These are phyloP conservation scores for Eueides isabella DNA, from an alignment of 1,140 invertebrate genomes.

Conservation along the genomic window DNA sequence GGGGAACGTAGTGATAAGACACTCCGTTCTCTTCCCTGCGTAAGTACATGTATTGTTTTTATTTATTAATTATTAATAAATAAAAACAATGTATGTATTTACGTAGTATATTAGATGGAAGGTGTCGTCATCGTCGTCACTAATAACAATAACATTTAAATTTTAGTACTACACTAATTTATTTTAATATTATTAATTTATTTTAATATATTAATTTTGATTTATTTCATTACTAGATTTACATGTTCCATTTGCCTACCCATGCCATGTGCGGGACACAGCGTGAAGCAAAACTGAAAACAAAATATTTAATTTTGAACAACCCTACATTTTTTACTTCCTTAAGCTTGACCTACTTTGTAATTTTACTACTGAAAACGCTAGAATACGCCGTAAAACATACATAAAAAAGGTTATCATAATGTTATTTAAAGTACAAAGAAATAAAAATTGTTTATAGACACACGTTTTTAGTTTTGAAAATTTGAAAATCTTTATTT, in stretches of 20 bases:
- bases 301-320: neutral
- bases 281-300: too few relatives aligned
- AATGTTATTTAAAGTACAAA: constrained; percentile 15
- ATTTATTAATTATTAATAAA: too few relatives aligned
- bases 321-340: constrained; percentile 4
- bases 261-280: too few relatives aligned
- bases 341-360: constrained; percentile 29
- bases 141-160: too few relatives aligned
- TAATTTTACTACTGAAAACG: constrained; percentile 18
- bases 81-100: too few relatives aligned
- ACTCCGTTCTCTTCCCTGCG: too few relatives aligned
- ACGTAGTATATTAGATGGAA: too few relatives aligned
- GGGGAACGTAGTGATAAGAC: too few relatives aligned
- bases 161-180: neutral
- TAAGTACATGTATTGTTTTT: too few relatives aligned
- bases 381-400: constrained; percentile 24
- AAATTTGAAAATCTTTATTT: neutral
- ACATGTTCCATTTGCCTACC: too few relatives aligned
- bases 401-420: constrained; percentile 32
- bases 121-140: too few relatives aligned
- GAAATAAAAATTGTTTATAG: neutral
- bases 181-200: neutral
- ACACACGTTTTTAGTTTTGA: neutral
- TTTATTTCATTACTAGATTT: too few relatives aligned
- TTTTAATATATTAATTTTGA: neutral